Percentiles rank a stretch among this genome's conserved stretches.
Conservation (phyloP, 37 sponge, comb jelly and placozoan species). For the Lycopodina hypogea region DNA sequence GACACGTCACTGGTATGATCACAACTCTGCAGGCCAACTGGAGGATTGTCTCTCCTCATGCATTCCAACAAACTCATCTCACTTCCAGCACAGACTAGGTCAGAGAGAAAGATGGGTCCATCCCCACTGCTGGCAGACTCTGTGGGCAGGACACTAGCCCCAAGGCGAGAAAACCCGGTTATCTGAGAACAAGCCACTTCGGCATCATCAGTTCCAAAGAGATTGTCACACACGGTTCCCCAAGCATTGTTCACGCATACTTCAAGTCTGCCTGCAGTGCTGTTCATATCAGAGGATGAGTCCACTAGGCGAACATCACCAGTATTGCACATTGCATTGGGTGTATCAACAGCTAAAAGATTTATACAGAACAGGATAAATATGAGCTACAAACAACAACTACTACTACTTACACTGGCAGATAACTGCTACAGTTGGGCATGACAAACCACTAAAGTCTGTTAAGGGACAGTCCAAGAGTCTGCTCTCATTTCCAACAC, state of each 20-base stretch:
- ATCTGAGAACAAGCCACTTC: conserved; percentile 17
- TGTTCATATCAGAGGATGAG: neutral
- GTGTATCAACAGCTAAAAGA: neutral
- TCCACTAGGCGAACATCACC: conserved; percentile 3
- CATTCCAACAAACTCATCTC: conserved; percentile 22
- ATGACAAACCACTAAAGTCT: neutral
- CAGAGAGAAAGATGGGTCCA: conserved; percentile 28
- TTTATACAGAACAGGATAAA: neutral
- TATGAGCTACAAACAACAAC: conserved; percentile 7
- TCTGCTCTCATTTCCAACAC: conserved; percentile 19
- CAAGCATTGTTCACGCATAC: conserved; percentile 49
- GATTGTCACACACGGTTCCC: conserved; percentile 30
- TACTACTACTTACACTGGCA: conserved; percentile 29
- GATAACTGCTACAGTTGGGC: conserved; percentile 14
- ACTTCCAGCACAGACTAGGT: conserved; percentile 18
- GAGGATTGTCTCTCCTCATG: neutral
- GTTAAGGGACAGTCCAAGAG: conserved; percentile 13
- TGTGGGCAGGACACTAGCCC: neutral
- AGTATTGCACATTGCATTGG: conserved; percentile 11
- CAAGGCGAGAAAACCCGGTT: conserved; percentile 3
- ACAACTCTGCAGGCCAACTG: conserved; percentile 4
- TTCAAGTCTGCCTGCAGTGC: conserved; percentile 30
- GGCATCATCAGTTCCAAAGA: conserved; percentile 19
- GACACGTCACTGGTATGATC: neutral
- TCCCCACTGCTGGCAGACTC: neutral